Percentiles rank a stretch among this genome's conserved stretches.
phyloP scores from a whole-genome alignment of 2,113 vertebrate genomes.

The Natator depressus region DNA sequence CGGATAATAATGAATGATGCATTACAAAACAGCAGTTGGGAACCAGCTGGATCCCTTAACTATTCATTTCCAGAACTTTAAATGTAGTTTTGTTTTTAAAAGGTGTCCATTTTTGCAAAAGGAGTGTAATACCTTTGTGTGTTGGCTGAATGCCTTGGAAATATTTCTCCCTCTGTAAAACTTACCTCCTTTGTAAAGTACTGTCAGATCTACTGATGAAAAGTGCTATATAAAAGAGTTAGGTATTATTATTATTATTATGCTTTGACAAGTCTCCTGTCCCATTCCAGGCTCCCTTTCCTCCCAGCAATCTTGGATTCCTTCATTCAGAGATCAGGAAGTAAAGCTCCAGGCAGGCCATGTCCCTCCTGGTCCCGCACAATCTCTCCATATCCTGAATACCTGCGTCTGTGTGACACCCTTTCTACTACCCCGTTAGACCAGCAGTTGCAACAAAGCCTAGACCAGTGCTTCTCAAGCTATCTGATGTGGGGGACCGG shows the following conservation, averaged over 20 bases:
- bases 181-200: not conserved
- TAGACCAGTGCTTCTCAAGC: not conserved
- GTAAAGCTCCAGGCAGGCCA: not conserved
- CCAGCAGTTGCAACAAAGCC: not conserved
- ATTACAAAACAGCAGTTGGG: not conserved
- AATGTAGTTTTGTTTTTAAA: not conserved
- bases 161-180: not conserved
- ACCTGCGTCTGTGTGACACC: not conserved
- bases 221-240: not conserved
- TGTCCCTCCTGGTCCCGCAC: not conserved
- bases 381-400: not conserved
- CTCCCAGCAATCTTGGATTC: not conserved
- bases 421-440: not conserved
- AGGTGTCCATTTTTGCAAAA: not conserved
- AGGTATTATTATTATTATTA: not conserved
- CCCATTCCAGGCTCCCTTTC: not conserved
- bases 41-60: not conserved
- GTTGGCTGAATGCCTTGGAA: not conserved
- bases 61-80: not conserved
- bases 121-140: not conserved
- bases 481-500: too few species aligned
- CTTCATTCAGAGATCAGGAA: not conserved
- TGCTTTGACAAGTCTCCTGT: not conserved
- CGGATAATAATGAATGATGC: not conserved
- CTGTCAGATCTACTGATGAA: not conserved